Base-by-base conservation (phyloP, 2,888 invertebrate species). In the Strigamia crassipes region DNA sequence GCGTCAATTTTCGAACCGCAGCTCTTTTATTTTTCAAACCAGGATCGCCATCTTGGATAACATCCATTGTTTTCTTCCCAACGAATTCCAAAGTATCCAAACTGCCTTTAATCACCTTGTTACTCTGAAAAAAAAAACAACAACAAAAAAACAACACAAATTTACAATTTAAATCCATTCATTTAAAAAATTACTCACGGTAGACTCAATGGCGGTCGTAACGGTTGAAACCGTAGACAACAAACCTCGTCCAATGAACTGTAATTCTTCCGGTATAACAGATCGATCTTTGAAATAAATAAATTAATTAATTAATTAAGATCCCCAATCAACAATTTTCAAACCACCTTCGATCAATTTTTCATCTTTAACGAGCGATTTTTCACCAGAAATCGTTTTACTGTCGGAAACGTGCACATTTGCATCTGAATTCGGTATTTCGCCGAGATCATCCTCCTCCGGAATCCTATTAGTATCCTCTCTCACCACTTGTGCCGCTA, bases 61-160 rank as follows among this genome's bases (percentile, higher is more conserved):
- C 95, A 86, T 95, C 94, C 93, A 96, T 96, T 0, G 97, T 97
- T 87, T 96, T 96, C 87, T 96, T 96, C 9, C 97, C 97, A 84
- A 97, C 94, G 0, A 94, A 93, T 88, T 97, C 97, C 78, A 97
- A 88, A 0, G 96, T 96, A 86, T 95, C 96, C 31, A 95, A 88
- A 23, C 95, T 94, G 0, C 94, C 94, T 18, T 92, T 90, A 84
- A 95, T 90, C 0, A 95, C 94, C 89, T 92, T 84, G 3, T 83
- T 83, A n/a, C 84, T 83, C 85, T 84, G 27, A 1, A 83, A 82
- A 77, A 27, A 27, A 27, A 27, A 27, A 27, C n/a, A n/a, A 3
- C 1, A 27, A 27, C 61, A 73, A 83, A 41, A 42, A 15, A 9
- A 8, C 1, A 83, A 79, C 18, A 82, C 51, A 81, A 82, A 6